phyloP scores from a whole-genome alignment of 2,888 invertebrate species.

The Hydraecia micacea region DNA sequence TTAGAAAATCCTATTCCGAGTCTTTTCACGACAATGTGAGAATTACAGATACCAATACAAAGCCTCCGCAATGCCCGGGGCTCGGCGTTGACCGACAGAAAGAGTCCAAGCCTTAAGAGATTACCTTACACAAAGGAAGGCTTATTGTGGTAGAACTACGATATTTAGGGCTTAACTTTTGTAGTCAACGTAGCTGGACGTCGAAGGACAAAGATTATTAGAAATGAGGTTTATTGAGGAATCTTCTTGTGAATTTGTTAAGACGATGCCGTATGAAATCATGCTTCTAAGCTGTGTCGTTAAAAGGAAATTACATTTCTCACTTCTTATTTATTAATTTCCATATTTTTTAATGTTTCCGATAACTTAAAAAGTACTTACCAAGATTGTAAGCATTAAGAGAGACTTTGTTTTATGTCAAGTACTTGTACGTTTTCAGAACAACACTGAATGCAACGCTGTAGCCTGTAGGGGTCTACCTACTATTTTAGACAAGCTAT shows the following conservation, averaged over 20 bases:
- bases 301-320: neutral
- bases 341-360: neutral
- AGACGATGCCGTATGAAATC: neutral
- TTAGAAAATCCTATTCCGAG: constrained; percentile 55
- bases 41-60: constrained; percentile 88
- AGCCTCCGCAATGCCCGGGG: constrained; percentile 78
- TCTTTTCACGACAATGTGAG: constrained; percentile 71
- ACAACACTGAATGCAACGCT: neutral
- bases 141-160: constrained; percentile 79
- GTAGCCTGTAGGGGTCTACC: neutral
- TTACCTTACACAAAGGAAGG: constrained; percentile 85
- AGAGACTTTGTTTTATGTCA: neutral
- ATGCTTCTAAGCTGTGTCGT: neutral
- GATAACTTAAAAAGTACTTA: neutral
- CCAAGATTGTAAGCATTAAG: no score
- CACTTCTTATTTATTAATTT: neutral
- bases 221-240: constrained; percentile 61
- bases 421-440: neutral
- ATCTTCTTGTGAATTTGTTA: constrained; percentile 40
- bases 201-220: constrained; percentile 52
- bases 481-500: neutral
- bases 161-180: constrained; percentile 85
- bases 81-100: constrained; percentile 76
- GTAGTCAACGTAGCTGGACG: constrained; percentile 62
- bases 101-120: constrained; percentile 77